These are phyloP conservation scores for Pipistrellus pygmaeus DNA, from an alignment of 2,797 vertebrate genomes.

Conservation along the genomic window DNA sequence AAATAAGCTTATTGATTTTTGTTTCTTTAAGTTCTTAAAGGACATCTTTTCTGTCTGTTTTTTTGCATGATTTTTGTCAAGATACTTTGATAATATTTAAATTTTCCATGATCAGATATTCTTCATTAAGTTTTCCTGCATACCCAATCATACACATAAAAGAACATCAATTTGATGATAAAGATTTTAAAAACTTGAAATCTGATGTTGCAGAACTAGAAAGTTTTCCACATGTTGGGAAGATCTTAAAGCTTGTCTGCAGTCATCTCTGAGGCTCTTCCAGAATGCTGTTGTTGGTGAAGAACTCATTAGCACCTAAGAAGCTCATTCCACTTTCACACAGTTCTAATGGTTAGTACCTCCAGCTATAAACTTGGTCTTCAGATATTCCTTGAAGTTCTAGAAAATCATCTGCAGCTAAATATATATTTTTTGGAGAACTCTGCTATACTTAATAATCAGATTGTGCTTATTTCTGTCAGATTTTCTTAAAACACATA, in stretches of 20 bases:
- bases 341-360: neutral
- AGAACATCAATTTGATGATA: neutral
- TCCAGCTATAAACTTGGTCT: neutral
- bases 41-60: neutral
- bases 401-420: neutral
- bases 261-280: neutral
- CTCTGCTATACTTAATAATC: neutral
- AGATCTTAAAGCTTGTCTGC: neutral
- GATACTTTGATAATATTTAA: slow-evolving; percentile 16
- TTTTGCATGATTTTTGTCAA: neutral
- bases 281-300: neutral
- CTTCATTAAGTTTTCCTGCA: neutral
- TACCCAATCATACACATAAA: neutral
- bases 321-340: neutral
- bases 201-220: neutral
- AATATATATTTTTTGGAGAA: neutral
- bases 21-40: neutral
- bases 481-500: neutral
- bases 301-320: neutral
- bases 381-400: neutral
- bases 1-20: neutral
- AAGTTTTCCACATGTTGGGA: neutral
- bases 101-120: slow-evolving; percentile 6
- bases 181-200: neutral
- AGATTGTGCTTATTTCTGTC: slow-evolving; percentile 18